Evolutionary conservation across 2,797 vertebrate genomes (phyloP), one percentile per base, ranked within the genome.

Genomic region (Apogon talboti): DNA sequence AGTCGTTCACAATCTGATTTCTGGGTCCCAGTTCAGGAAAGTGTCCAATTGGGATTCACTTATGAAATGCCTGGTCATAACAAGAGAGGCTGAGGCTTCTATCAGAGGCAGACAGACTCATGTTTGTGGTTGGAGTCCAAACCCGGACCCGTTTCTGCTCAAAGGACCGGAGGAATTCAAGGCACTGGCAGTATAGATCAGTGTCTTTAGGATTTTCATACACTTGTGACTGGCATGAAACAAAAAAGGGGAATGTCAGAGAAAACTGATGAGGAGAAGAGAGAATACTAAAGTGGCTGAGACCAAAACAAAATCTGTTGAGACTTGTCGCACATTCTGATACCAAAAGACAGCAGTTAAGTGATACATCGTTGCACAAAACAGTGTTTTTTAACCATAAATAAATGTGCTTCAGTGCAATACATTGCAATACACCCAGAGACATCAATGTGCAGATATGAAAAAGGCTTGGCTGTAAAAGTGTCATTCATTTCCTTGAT

Each of bases 11-110:
- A 49, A 77, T 86, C 79, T 79, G 76, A 83, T 90, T 84, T 73
- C 70, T 68, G 67, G 71, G 73, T 72, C 68, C 65, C 10, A 11
- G 60, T 82, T 85, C 75, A 79, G 80, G 71, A 82, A 78, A 78
- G 69, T 46, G 4, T 87, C 85, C 85, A 81, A 84, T 69, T 85
- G 89, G 83, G 85, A 88, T 80, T 86, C 86, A 81, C 79, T 90
- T 87, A 81, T 83, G 74, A 86, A 82, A 79, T 87, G 87, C 77
- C 82, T 79, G 47, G 62, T 70, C 84, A 86, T 87, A 89, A 88
- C 76, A 68, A 86, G 83, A 33, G 41, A 63, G 55, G 59, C 67
- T 60, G 79, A 82, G 52, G 70, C 74, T 82, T 84, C 84, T 78
- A 85, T 91, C 86, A 73, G 82, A 61, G 42, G 43, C 7, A 40